Evolutionary conservation across 2,113 vertebrate genomes (phyloP).

Genomic region (Rhinichthys klamathensis): DNA sequence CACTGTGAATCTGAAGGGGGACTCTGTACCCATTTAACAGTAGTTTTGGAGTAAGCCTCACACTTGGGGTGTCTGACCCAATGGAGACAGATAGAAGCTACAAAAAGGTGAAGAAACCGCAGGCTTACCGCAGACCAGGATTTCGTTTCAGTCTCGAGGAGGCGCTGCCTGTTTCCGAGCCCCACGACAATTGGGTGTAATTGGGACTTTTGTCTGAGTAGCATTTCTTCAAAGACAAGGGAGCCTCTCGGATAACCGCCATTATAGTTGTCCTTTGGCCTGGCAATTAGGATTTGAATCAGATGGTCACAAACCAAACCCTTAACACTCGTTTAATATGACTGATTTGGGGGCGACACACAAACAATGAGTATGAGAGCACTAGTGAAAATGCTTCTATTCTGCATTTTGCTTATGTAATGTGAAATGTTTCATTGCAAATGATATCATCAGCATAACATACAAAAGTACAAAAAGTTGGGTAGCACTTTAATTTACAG

Average conservation of each 20-base stretch:
- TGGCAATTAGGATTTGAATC: constrained; percentile 55
- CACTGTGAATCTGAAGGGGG: constrained; percentile 44
- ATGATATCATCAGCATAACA: no score
- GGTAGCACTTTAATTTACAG: no score
- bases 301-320: constrained; percentile 39
- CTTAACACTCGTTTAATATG: constrained; percentile 38
- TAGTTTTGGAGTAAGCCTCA: constrained; percentile 49
- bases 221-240: constrained; percentile 53
- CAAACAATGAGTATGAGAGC: neutral
- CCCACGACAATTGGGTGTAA: constrained; percentile 57
- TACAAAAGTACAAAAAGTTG: no score
- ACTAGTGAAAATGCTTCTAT: neutral
- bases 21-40: constrained; percentile 54
- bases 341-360: constrained; percentile 17
- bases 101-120: constrained; percentile 56
- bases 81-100: constrained; percentile 45
- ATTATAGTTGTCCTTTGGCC: constrained; percentile 52
- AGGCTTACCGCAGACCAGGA: constrained; percentile 58
- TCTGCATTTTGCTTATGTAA: neutral
- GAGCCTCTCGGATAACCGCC: constrained; percentile 52
- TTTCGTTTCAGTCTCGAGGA: constrained; percentile 60
- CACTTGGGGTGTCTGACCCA: constrained; percentile 52
- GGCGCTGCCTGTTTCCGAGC: constrained; percentile 41
- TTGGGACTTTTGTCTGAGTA: constrained; percentile 61
- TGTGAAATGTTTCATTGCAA: neutral